phyloP scores from a whole-genome alignment of 1,140 invertebrate species.

The Thaumatotibia leucotreta region DNA sequence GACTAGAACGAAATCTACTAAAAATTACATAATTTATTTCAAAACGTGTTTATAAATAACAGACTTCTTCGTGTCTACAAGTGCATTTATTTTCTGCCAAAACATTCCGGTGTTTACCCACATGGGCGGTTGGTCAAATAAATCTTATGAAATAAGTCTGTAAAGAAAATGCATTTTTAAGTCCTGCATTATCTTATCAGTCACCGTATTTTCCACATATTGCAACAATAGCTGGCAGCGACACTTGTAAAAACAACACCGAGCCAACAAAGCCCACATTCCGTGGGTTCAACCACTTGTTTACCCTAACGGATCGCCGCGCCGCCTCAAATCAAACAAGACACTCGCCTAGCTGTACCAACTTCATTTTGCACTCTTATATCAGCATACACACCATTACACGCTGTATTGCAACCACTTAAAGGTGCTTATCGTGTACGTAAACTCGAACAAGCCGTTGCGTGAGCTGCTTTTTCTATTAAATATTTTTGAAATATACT shows the following conservation, averaged over 20 bases:
- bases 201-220: neutral
- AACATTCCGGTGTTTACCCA: too few species aligned
- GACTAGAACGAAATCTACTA: too few species aligned
- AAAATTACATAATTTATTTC: too few species aligned
- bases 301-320: slow-evolving; percentile 9
- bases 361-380: neutral
- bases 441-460: neutral
- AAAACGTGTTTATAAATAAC: too few species aligned
- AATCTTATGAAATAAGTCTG: too few species aligned
- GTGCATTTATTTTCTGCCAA: too few species aligned
- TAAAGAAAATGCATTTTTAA: too few species aligned
- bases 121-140: too few species aligned
- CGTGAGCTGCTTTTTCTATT: neutral
- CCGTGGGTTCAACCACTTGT: neutral
- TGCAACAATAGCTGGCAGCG: neutral
- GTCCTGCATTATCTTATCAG: too few species aligned
- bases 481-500: neutral
- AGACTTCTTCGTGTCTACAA: too few species aligned
- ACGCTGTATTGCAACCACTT: neutral
- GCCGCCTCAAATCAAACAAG: slow-evolving; percentile 1
- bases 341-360: neutral
- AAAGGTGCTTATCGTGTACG: neutral
- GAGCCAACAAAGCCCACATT: neutral
- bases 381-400: neutral
- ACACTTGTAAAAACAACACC: neutral